Conservation (phyloP, 2,113 vertebrate genomes). For the Aplodontia rufa region DNA sequence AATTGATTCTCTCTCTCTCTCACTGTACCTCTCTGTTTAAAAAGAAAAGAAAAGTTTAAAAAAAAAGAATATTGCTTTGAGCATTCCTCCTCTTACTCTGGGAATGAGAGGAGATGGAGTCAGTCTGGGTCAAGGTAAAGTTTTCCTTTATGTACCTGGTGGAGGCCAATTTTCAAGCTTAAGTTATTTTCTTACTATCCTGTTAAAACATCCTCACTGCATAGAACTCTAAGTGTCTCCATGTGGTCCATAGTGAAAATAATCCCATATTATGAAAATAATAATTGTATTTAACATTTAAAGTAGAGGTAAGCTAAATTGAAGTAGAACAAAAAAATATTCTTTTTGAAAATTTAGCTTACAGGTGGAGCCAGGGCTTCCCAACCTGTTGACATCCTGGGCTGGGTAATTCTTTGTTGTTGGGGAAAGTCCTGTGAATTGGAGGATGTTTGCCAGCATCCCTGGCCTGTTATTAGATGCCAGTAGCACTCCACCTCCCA, state of each 20-base stretch:
- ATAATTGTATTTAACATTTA: background rate
- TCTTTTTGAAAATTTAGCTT: background rate
- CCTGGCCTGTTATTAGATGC: background rate
- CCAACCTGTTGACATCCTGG: background rate
- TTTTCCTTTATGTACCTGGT: background rate
- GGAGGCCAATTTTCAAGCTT: background rate
- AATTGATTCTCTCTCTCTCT: too few relatives aligned
- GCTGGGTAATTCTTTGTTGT: accelerated
- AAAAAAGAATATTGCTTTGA: too few relatives aligned
- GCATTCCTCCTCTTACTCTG: background rate
- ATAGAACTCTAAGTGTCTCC: background rate
- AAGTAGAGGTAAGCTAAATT: background rate
- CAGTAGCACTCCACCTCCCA: background rate
- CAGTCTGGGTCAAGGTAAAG: background rate
- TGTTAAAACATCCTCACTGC: background rate
- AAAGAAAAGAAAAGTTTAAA: too few relatives aligned
- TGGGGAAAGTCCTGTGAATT: background rate
- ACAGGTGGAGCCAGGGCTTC: background rate
- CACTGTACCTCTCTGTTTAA: too few relatives aligned
- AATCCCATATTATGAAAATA: background rate
- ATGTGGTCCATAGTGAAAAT: background rate
- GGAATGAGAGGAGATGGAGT: background rate
- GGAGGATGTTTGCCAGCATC: too few relatives aligned
- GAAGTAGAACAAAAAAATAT: background rate
- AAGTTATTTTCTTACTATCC: background rate